Base-by-base conservation (phyloP, 2,888 invertebrate genomes). In the Drosophila kambysellisi region DNA sequence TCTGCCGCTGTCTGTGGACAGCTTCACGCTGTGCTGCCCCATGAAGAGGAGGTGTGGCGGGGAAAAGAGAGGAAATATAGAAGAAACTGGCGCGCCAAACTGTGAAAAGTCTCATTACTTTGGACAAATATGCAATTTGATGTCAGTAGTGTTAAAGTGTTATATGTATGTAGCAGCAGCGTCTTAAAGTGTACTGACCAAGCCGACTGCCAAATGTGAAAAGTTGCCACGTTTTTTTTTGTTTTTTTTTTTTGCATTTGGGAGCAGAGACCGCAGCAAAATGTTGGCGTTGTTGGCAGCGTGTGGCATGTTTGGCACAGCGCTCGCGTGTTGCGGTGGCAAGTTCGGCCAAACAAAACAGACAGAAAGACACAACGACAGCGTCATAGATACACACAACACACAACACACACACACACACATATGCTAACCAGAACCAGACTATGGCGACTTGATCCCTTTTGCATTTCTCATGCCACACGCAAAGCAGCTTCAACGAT, bases 51-150 rank as follows among this genome's bases (percentile, higher is more conserved):
- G 20, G 15, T 25, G 5, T n/a, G n/a, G 33, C 4, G 25, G 11
- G 41, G 37, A 39, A 20, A 30, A 59, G 30, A 25, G 58, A 59
- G 20, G 12, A n/a, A n/a, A 37, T n/a, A 61, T 17, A 33, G 57
- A 76, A 70, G 70, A 70, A 70, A 63, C 68, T 70, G 74, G 79
- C 88, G 85, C 85, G 81, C 81, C 75, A 79, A 88, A 76, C 90
- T 88, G 88, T 88, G 91, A 88, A 91, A 88, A 91, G 91, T 90
- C 89, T 88, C 89, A 89, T 91, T 91, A 90, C 82, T 82, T 85
- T 84, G 84, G 89, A 89, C 90, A 89, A 89, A 90, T 89, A 88
- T 91, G 91, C 90, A 81, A 85, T 85, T 81, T 79, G 83, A 85
- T 76, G 79, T 80, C 83, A 68, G 69, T 53, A 61, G 82, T 69